Evolutionary conservation across 2,113 vertebrate species (phyloP), one percentile per base, ranked within the genome.

Genomic region (Tetrao urogallus): DNA sequence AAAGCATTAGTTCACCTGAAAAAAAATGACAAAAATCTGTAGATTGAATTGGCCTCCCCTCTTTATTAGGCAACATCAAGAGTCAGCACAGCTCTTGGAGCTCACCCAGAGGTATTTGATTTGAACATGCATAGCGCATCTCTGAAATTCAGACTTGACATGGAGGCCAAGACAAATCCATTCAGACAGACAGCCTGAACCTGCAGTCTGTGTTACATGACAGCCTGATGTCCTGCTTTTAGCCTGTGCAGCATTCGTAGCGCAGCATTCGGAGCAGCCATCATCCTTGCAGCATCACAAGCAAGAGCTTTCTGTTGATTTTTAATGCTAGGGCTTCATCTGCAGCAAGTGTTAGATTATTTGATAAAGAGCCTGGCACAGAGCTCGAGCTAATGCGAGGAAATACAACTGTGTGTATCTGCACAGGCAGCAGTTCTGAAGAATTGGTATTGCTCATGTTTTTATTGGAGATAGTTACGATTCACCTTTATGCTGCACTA

Each of bases 71-170:
- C 82, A 75, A 60, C 36, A 58, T 19, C 24, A 60, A 71, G 61
- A 83, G 43, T 67, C 38, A 86, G 1, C 25, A 69, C 4, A 48
- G 36, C n/a, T 78, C 69, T 47, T 80, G 27, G 91, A 94, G 69
- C 69, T 94, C 40, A 72, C 58, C n/a, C 76, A 73, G 82, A 57
- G 48, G 85, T 66, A 18, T 95, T 92, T 82, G 70, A 77, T 48
- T 66, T 91, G 67, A 91, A 82, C 17, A 25, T 14, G 16, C 57
- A 80, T 6, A 80, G 42, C 43, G 16, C 34, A 60, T 74, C 74
- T 63, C 36, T 70, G 18, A 89, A 90, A 92, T 79, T 86, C 40
- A 82, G 25, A 61, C 52, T 56, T 52, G 72, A 42, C 3, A 0
- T 63, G 36, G 36, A 81, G 40, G 65, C 76, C 43, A 61, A 86